Base-by-base conservation (phyloP, 2,888 invertebrate species). In the Sussaba pulchella region DNA sequence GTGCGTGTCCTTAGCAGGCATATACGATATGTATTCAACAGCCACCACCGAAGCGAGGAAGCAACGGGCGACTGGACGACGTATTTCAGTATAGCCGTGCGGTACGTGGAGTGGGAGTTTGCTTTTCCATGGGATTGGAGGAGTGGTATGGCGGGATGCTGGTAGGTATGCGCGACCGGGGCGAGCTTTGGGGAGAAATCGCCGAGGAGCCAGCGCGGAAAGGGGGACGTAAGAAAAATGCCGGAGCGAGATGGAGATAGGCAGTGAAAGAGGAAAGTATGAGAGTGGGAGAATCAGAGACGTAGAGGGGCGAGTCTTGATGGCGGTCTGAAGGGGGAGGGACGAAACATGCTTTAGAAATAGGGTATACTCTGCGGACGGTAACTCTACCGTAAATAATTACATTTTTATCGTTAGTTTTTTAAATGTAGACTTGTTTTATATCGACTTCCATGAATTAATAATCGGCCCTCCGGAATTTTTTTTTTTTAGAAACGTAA, bases 191-290 rank as follows among this genome's bases (percentile, higher is more conserved):
- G 43, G 70, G 80, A 76, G 74, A 81, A 82, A 82, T 67, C 76
- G 70, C 69, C 47, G 61, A 73, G 82, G 74, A 70, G 78, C 57
- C 45, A 83, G 41, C 24, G 76, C 54, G 77, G 72, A 63, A 82
- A 73, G 79, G 86, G 87, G 86, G 85, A 89, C 57, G 87, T 89
- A 89, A 89, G 89, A 90, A 89, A 89, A 89, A 89, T 89, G 84
- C 85, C 64, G 45, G 74, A 83, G 72, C 50, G 84, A 79, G 84
- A 83, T 59, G 81, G 83, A 78, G 73, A 39, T 26, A 50, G 64
- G 17, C 31, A 3, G 31, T n/a, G 69, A 79, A 72, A 61, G 57
- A 71, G 17, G 61, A 59, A 24, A 67, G 41, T 1, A 14, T 17
- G 41, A 45, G 31, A 47, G 39, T 61, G 71, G 66, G 69, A 61